These are phyloP conservation scores for Carassius gibelio DNA, from an alignment of 2,113 vertebrate genomes.

Conservation along the genomic window DNA sequence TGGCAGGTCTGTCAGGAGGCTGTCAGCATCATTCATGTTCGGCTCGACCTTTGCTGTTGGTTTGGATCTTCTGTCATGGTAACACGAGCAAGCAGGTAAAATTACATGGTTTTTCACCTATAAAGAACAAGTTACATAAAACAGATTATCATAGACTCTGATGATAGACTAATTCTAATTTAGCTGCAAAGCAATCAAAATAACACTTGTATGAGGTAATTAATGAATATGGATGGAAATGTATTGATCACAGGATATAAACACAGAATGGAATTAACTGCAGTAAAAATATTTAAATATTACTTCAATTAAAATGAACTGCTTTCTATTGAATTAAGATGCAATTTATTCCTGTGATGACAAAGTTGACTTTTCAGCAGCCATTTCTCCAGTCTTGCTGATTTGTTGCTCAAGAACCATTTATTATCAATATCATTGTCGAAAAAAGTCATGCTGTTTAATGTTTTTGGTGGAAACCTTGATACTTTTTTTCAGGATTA, in stretches of 20 bases:
- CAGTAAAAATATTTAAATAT: too few relatives aligned
- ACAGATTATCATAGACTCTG: not conserved
- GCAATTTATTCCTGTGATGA: too few relatives aligned
- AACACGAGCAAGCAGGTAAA: constrained; percentile 17
- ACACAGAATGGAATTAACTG: not conserved
- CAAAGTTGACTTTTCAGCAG: too few relatives aligned
- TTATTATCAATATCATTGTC: too few relatives aligned
- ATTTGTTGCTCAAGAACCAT: too few relatives aligned
- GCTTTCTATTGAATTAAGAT: too few relatives aligned
- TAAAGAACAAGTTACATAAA: constrained; percentile 9
- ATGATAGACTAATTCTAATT: not conserved
- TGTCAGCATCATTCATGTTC: constrained; percentile 17
- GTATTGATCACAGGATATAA: not conserved
- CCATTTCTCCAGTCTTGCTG: too few relatives aligned
- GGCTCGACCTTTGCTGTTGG: constrained; percentile 1
- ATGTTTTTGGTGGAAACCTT: too few relatives aligned
- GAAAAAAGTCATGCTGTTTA: too few relatives aligned
- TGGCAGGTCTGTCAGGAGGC: constrained; percentile 12
- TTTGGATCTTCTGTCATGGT: not conserved
- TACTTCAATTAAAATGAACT: too few relatives aligned
- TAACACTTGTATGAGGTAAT: not conserved
- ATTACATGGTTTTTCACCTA: constrained; percentile 1
- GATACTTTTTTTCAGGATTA: too few relatives aligned
- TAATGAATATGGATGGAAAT: not conserved
- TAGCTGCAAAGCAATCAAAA: not conserved